phyloP scores from a whole-genome alignment of 2,797 vertebrate genomes.

The Propithecus perrieri region DNA sequence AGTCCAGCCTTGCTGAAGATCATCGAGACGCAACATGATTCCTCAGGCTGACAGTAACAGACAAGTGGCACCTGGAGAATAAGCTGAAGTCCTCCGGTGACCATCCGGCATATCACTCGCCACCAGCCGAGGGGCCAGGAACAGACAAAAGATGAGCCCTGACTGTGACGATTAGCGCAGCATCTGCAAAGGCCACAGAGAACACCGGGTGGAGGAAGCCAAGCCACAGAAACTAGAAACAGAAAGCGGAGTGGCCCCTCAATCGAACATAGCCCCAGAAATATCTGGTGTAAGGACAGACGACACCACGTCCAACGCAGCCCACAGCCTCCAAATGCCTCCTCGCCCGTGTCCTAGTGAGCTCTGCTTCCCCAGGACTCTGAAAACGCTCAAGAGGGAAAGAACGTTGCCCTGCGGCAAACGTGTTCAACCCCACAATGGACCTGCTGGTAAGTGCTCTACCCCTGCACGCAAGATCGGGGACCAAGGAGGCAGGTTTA shows the following conservation, averaged over 20 bases:
- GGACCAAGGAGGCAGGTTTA: not conserved
- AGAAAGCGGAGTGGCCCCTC: fast-evolving
- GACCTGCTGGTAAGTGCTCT: fast-evolving
- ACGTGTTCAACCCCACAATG: fast-evolving
- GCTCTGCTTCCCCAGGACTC: not conserved
- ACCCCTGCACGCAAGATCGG: fast-evolving
- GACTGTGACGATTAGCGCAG: fast-evolving
- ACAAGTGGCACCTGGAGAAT: fast-evolving
- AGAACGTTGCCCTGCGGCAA: fast-evolving
- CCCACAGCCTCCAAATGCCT: no score
- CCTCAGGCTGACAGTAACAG: not conserved
- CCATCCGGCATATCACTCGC: fast-evolving
- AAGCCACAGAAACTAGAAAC: not conserved
- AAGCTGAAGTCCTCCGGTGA: fast-evolving
- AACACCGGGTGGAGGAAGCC: fast-evolving
- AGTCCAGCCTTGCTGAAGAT: not conserved
- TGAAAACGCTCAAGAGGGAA: fast-evolving
- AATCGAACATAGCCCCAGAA: fast-evolving
- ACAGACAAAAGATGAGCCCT: fast-evolving
- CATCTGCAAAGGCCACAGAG: fast-evolving
- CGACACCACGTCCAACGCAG: fast-evolving
- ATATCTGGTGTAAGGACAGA: fast-evolving
- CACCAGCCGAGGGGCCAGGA: not conserved
- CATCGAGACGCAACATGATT: fast-evolving
- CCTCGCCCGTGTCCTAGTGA: not conserved